Conservation (phyloP, 2,888 invertebrate genomes). For the Drosophila sordidula region DNA sequence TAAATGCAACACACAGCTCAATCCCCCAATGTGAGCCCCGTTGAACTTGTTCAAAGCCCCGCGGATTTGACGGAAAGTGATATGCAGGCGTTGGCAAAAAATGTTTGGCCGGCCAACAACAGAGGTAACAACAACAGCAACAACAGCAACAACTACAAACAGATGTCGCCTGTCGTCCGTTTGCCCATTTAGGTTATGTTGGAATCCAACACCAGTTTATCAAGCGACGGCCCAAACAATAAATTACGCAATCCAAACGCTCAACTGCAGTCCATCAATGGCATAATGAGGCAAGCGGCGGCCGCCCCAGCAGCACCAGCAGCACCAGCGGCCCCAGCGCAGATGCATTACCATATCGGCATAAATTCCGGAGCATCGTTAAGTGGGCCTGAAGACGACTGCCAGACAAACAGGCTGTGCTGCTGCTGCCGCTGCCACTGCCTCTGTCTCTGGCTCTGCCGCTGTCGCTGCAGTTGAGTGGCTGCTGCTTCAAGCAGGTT, state of each 20-base stretch:
- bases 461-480: conserved; percentile 23
- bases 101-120: conserved; percentile 36
- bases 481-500: conserved; percentile 50
- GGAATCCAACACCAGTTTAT: conserved; percentile 78
- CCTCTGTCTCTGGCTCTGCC: conserved; percentile 30
- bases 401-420: conserved; percentile 60
- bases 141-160: conserved; percentile 44
- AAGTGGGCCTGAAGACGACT: conserved; percentile 69
- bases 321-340: conserved; percentile 46
- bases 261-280: conserved; percentile 83
- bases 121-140: conserved; percentile 29
- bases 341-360: conserved; percentile 82
- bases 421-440: conserved; percentile 34
- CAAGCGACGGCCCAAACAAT: conserved; percentile 81
- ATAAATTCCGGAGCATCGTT: conserved; percentile 83
- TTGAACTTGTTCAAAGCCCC: conserved; percentile 62
- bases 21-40: conserved; percentile 55
- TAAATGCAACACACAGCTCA: conserved; percentile 63
- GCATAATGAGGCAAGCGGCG: conserved; percentile 75
- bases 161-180: conserved; percentile 67
- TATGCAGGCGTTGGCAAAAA: conserved; percentile 79
- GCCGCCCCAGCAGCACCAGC: conserved; percentile 40
- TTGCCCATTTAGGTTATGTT: conserved; percentile 73
- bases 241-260: conserved; percentile 84
- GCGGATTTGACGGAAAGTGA: conserved; percentile 77